phyloP scores from a whole-genome alignment of 2,113 vertebrate genomes.

The Myrmecobius fasciatus region DNA sequence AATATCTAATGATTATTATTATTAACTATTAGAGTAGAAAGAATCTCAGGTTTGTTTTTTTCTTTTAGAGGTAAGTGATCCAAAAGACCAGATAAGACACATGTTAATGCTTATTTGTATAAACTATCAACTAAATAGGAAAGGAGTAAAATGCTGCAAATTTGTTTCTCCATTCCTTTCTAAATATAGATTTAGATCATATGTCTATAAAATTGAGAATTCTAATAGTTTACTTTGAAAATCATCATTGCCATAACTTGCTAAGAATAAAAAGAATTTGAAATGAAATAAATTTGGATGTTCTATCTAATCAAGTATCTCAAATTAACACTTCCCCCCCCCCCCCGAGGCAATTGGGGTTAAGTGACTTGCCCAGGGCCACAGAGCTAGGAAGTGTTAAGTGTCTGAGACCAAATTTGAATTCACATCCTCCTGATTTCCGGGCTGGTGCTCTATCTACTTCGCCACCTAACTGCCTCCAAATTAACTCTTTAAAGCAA shows the following conservation, averaged over 20 bases:
- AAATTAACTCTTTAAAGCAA: constrained; percentile 16
- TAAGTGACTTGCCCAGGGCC: no score
- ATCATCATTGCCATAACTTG: constrained; percentile 4
- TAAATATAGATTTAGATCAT: constrained; percentile 35
- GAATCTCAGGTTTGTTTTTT: not conserved
- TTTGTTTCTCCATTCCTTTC: constrained; percentile 3
- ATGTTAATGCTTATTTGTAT: not conserved
- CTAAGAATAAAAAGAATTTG: constrained; percentile 5
- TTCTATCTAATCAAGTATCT: constrained; percentile 15
- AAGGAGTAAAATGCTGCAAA: not conserved
- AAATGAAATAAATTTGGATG: constrained; percentile 20
- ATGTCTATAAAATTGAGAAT: constrained; percentile 27
- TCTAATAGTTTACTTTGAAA: not conserved
- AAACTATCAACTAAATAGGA: constrained; percentile 2
- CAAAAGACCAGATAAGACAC: not conserved
- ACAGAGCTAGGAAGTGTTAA: no score
- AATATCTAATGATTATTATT: not conserved
- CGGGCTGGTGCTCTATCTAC: no score
- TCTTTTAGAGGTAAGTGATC: not conserved
- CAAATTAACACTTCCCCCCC: not conserved
- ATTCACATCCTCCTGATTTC: no score
- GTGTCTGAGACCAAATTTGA: no score
- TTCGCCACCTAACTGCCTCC: no score
- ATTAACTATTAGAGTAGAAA: not conserved
- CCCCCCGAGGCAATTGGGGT: no score